Percentiles rank a stretch among this genome's conserved stretches.
These are phyloP conservation scores for Polydrusus tereticollis DNA, from an alignment of 2,888 invertebrate species.

Conservation along the genomic window DNA sequence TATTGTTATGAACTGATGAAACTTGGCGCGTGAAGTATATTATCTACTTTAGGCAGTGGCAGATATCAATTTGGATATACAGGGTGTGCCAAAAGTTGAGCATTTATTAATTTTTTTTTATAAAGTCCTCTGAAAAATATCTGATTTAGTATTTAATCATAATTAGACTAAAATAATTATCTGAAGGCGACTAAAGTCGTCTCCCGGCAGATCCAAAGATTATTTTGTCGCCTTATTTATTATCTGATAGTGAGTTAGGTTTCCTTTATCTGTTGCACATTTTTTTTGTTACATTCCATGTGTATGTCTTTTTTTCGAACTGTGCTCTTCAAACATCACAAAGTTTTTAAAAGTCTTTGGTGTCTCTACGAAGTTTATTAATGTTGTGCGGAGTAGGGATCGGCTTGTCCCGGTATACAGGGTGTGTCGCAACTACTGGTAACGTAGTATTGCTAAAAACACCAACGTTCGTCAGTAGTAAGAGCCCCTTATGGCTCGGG, in stretches of 20 bases:
- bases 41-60: too few relatives aligned
- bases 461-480: too few relatives aligned
- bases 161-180: not conserved
- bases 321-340: not conserved
- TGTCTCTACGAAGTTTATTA: not conserved
- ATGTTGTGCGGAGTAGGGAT: not conserved
- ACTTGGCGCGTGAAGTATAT: too few relatives aligned
- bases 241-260: not conserved
- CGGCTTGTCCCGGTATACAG: not conserved
- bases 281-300: conserved; percentile 8
- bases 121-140: not conserved
- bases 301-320: not conserved
- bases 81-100: too few relatives aligned
- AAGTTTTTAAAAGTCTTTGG: not conserved
- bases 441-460: not conserved
- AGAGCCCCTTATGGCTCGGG: too few relatives aligned
- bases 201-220: conserved; percentile 29
- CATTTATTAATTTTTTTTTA: not conserved
- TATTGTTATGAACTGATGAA: too few relatives aligned
- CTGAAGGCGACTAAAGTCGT: not conserved
- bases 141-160: not conserved
- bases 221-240: conserved; percentile 15
- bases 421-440: not conserved
- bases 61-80: too few relatives aligned
- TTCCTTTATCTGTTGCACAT: not conserved